phyloP scores from a whole-genome alignment of 1,140 invertebrate genomes.

The Cotesia glomerata region DNA sequence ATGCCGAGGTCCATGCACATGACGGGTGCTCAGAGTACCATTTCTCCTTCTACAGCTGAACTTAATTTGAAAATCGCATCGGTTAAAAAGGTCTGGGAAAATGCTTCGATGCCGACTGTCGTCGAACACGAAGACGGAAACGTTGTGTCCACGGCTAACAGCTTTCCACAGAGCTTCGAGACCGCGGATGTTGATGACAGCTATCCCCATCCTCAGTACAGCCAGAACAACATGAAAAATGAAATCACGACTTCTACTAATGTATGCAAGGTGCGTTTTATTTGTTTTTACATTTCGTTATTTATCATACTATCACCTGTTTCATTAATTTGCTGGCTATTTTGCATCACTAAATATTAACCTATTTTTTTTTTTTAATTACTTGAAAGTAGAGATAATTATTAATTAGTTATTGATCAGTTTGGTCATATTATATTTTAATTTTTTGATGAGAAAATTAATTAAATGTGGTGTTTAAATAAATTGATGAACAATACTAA shows the following conservation, averaged over 20 bases:
- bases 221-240: slow-evolving; percentile 59
- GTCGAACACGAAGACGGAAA: slow-evolving; percentile 70
- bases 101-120: slow-evolving; percentile 70
- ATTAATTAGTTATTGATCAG: too few relatives aligned
- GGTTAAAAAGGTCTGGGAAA: slow-evolving; percentile 91
- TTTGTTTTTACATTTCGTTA: slow-evolving; percentile 32
- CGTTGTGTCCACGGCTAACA: slow-evolving; percentile 62
- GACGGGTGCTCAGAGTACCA: slow-evolving; percentile 66
- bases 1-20: slow-evolving; percentile 72
- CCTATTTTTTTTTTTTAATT: not conserved
- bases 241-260: slow-evolving; percentile 68
- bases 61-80: slow-evolving; percentile 93
- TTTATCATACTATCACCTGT: slow-evolving; percentile 10
- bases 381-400: too few relatives aligned
- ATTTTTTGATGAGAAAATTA: too few relatives aligned
- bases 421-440: too few relatives aligned
- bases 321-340: slow-evolving; percentile 32
- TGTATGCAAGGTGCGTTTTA: slow-evolving; percentile 70
- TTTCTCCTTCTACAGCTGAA: slow-evolving; percentile 80
- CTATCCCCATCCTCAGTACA: slow-evolving; percentile 62
- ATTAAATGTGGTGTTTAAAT: too few relatives aligned
- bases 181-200: slow-evolving; percentile 64
- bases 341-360: slow-evolving; percentile 48
- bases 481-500: too few relatives aligned
- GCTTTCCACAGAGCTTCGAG: slow-evolving; percentile 64